A percentile compares a stretch with the other conserved stretches of the same genome.
phyloP scores from a whole-genome alignment of 2,888 invertebrate genomes.

The Drosophila putrida region DNA sequence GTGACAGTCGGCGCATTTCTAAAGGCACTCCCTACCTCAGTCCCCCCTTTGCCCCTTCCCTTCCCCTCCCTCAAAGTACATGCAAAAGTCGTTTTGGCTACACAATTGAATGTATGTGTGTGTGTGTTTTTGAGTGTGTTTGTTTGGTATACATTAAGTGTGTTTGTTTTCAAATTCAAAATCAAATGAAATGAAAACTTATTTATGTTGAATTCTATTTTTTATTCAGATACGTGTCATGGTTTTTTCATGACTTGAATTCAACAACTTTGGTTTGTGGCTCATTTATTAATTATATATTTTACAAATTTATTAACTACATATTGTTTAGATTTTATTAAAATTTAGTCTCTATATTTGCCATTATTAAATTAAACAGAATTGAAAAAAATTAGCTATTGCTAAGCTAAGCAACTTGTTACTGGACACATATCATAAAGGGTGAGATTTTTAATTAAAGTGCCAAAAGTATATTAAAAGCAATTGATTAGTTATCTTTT shows the following conservation, averaged over 20 bases:
- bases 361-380: too few relatives aligned
- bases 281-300: too few relatives aligned
- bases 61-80: neutral
- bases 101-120: slow-evolving; percentile 2
- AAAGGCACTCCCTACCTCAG: neutral
- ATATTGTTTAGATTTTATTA: too few relatives aligned
- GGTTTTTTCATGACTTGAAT: neutral
- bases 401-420: neutral
- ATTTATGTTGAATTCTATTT: slow-evolving; percentile 8
- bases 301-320: too few relatives aligned
- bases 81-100: slow-evolving; percentile 47
- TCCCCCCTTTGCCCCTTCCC: too few relatives aligned
- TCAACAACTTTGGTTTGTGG: neutral
- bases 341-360: too few relatives aligned
- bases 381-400: too few relatives aligned
- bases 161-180: slow-evolving; percentile 20
- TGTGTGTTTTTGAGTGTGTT: neutral
- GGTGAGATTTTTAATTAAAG: too few relatives aligned
- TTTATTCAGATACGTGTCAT: slow-evolving; percentile 19
- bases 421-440: neutral
- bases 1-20: slow-evolving; percentile 64
- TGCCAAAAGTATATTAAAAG: too few relatives aligned
- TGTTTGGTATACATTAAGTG: too few relatives aligned
- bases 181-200: slow-evolving; percentile 27
- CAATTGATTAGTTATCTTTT: too few relatives aligned